A percentile compares a stretch with the other conserved stretches of the same genome.
Conservation (phyloP, 2,888 invertebrate genomes). For the Lymantria dispar region DNA sequence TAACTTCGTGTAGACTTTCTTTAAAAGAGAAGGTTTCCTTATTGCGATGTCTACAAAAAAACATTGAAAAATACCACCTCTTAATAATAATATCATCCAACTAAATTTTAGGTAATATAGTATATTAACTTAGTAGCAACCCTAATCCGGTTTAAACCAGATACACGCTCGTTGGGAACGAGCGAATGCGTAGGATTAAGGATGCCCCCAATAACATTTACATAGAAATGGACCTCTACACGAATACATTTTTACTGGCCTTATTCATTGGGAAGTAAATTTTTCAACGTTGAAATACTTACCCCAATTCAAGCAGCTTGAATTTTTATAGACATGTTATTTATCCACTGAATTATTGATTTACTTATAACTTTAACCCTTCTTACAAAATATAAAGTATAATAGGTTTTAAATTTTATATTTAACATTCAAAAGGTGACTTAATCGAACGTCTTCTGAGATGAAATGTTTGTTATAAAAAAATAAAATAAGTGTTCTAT, state of each 20-base stretch:
- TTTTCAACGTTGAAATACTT: slow-evolving; percentile 45
- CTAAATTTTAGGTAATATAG: slow-evolving; percentile 36
- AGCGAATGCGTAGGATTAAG: slow-evolving; percentile 70
- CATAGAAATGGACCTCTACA: slow-evolving; percentile 65
- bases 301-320: slow-evolving; percentile 24
- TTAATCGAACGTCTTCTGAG: too few species aligned
- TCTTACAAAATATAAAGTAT: too few species aligned
- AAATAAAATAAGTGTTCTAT: too few species aligned
- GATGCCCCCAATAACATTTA: slow-evolving; percentile 73
- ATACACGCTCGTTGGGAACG: slow-evolving; percentile 64
- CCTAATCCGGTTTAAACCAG: slow-evolving; percentile 72
- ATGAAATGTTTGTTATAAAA: too few species aligned
- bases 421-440: too few species aligned
- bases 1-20: too few species aligned
- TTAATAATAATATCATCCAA: slow-evolving; percentile 32
- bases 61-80: slow-evolving; percentile 3
- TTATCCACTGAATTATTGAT: slow-evolving; percentile 9
- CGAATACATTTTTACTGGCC: slow-evolving; percentile 64
- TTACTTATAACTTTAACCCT: neutral
- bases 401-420: too few species aligned
- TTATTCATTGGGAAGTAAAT: slow-evolving; percentile 48
- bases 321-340: slow-evolving; percentile 23
- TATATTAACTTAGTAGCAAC: slow-evolving; percentile 51
- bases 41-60: slow-evolving; percentile 6
- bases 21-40: too few species aligned